A percentile compares a stretch with the other conserved stretches of the same genome.
Evolutionary conservation across 2,113 vertebrate genomes (phyloP).

Genomic region (Atherinomorus stipes): DNA sequence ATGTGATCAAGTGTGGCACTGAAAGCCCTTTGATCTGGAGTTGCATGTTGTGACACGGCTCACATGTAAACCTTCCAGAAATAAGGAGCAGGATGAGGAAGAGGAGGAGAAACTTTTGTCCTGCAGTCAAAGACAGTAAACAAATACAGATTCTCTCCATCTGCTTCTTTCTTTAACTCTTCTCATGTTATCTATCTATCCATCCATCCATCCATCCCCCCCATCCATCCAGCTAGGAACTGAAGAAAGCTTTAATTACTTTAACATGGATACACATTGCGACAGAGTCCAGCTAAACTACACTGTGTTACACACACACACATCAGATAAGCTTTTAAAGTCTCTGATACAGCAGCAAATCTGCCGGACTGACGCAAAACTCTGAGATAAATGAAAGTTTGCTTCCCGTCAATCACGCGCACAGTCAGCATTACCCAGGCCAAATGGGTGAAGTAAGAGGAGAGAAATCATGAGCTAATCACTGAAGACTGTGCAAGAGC

Average conservation of each 20-base stretch:
- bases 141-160: constrained; percentile 12
- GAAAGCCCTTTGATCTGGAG: background rate
- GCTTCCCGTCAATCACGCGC: constrained; percentile 59
- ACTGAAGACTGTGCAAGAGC: constrained; percentile 12
- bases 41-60: constrained; percentile 37
- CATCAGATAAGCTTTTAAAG: constrained; percentile 10
- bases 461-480: constrained; percentile 64
- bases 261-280: constrained; percentile 6
- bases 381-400: constrained; percentile 43
- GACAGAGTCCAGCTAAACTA: background rate
- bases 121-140: constrained; percentile 41
- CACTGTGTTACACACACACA: background rate
- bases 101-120: constrained; percentile 15
- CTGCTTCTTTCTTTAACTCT: constrained; percentile 3
- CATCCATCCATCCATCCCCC: background rate
- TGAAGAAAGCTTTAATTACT: constrained; percentile 28
- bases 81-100: constrained; percentile 25
- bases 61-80: constrained; percentile 37
- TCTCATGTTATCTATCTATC: background rate
- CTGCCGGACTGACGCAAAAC: constrained; percentile 61
- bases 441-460: constrained; percentile 56
- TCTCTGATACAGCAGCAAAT: constrained; percentile 46
- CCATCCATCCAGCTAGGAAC: constrained; percentile 1
- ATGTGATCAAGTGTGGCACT: background rate
- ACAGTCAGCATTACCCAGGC: constrained; percentile 32